Evolutionary conservation across 2,888 invertebrate species (phyloP).

Genomic region (Amphiduros pacificus): DNA sequence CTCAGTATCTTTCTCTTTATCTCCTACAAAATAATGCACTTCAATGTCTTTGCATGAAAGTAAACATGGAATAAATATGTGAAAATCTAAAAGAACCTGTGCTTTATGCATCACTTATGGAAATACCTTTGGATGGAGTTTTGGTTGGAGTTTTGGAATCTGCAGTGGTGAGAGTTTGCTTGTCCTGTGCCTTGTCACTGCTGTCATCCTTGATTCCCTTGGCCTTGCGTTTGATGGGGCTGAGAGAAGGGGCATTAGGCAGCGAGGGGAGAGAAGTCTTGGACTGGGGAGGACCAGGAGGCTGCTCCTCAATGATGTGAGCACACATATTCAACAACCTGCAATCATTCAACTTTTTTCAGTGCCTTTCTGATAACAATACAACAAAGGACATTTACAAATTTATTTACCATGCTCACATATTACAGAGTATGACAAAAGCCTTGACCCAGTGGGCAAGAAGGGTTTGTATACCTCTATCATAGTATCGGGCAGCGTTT

Average conservation of each 20-base stretch:
- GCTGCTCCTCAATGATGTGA: constrained; percentile 74
- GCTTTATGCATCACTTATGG: background rate
- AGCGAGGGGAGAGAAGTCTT: constrained; percentile 64
- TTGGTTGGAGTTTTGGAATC: constrained; percentile 5
- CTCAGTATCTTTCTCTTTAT: constrained; percentile 53
- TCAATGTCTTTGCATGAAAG: background rate
- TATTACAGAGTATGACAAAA: too few species aligned
- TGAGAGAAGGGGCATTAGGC: constrained; percentile 57
- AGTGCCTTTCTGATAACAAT: too few species aligned
- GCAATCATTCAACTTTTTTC: constrained; percentile 6
- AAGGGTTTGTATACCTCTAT: too few species aligned
- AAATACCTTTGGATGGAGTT: constrained; percentile 38
- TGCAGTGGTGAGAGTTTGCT: too few species aligned
- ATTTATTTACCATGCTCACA: too few species aligned
- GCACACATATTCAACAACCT: constrained; percentile 73
- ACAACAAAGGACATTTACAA: too few species aligned
- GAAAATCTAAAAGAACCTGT: background rate
- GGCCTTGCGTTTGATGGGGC: constrained; percentile 59
- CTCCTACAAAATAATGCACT: constrained; percentile 27
- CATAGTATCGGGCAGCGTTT: too few species aligned
- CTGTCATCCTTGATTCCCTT: constrained; percentile 37
- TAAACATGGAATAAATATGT: background rate
- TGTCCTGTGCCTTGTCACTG: constrained; percentile 12
- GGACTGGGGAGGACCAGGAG: constrained; percentile 60
- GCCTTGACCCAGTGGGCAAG: too few species aligned